Base-by-base conservation (phyloP, 2,888 invertebrate species). In the Thelaira solivaga region DNA sequence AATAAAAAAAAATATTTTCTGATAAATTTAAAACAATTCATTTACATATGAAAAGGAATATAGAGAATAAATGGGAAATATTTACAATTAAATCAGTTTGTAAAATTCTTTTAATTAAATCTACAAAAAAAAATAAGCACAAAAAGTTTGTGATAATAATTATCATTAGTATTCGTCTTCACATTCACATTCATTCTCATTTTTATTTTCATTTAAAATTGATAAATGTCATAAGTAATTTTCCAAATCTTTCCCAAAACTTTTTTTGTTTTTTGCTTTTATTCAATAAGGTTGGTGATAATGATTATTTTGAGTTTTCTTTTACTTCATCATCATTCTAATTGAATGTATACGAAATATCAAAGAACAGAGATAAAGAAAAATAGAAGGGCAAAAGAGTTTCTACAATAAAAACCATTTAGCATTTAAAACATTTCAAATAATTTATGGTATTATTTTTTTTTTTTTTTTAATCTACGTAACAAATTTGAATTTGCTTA, bases 121-220 rank as follows among this genome's bases (percentile, higher is more conserved):
- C 6, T 18, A 20, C 11, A 31, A 7, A 31, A 31, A 31, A 31
- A 31, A 31, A 10, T 4, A 36, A 36, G 22, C 13, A 55, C 22
- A 36, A 31, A 6, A 31, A 51, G 29, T 53, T 74, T 61, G 29
- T 18, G 41, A 64, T 49, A 49, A 64, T 69, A 76, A 64, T 76
- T 64, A 49, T 69, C 69, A 64, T 69, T 51, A 51, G 51, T 59
- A 64, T 69, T 76, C n/a, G n/a, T n/a, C n/a, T n/a, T n/a, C n/a
- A n/a, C n/a, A n/a, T n/a, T n/a, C n/a, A n/a, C n/a, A n/a, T n/a
- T n/a, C n/a, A n/a, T n/a, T n/a, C n/a, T n/a, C n/a, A n/a, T n/a
- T n/a, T n/a, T n/a, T n/a, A n/a, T n/a, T n/a, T n/a, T n/a, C 76
- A 69, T 76, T 69, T 76, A 43, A n/a, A 76, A 64, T 69, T 69